Base-by-base conservation (phyloP, 2,888 invertebrate genomes). In the Serrognathus titanus region DNA sequence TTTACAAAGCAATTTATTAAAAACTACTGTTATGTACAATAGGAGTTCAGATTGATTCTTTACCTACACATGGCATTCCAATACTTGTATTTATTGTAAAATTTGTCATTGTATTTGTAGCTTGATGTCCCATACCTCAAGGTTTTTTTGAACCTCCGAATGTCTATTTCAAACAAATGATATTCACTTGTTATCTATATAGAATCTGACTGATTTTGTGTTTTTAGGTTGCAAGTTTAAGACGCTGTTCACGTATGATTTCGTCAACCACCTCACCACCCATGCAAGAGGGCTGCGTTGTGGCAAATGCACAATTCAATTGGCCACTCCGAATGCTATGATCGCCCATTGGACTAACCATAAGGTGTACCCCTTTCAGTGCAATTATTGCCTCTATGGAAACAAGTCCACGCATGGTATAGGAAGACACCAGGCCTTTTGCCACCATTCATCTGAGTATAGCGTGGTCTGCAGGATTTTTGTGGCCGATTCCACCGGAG, bases 351-450 rank as follows among this genome's bases (percentile, higher is more conserved):
- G 57, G 53, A 24, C 40, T 7, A 79, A 58, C 4, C 82, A 82
- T 53, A 71, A 73, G 1, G 75, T 79, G 47, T 74, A 72, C 50
- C 74, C 74, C 16, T 81, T 75, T 56, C 80, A 82, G 58, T 83
- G 83, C 59, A 69, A 80, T 2, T 81, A 81, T 64, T 83, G 83
- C 63, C 46, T 69, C 0, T 72, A 70, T 62, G 81, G 80, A 2
- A 68, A 75, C 1, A 70, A 75, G 10, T 68, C 67, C 1, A 62
- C 71, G 1, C 69, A 70, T 2, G 76, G 78, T 3, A 72, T 84
- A 57, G 72, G 79, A 38, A 69, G 67, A 8, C 85, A 85, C 71
- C 76, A 83, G 55, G 76, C 77, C 20, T 60, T 67, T 4, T 60
- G 64, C n/a, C 82, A 82, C 66, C 75, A 73, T 39, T 74, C 78